Percentiles rank a stretch among this genome's conserved stretches.
phyloP scores from a whole-genome alignment of 2,888 invertebrate genomes.

The Chrysomela aeneicollis region DNA sequence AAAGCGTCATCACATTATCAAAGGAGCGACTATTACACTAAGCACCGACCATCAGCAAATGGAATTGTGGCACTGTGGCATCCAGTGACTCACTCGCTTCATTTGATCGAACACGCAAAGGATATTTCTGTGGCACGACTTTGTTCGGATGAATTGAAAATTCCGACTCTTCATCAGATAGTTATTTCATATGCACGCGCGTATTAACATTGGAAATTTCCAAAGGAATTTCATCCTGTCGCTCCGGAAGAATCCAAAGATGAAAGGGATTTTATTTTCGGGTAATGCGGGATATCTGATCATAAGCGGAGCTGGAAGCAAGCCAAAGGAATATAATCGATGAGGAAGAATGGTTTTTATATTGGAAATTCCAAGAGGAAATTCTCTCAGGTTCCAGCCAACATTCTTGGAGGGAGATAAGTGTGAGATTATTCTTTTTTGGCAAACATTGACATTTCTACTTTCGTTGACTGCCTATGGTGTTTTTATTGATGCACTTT shows the following conservation, averaged over 20 bases:
- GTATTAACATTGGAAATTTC: conserved; percentile 45
- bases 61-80: conserved; percentile 28
- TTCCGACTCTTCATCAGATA: conserved; percentile 45
- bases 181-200: conserved; percentile 49
- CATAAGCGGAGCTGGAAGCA: neutral
- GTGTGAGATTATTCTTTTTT: too few species aligned
- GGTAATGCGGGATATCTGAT: conserved; percentile 1
- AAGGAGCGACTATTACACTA: conserved; percentile 20
- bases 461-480: too few species aligned
- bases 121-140: conserved; percentile 37
- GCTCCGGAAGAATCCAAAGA: neutral
- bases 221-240: conserved; percentile 41
- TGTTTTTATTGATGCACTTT: too few species aligned
- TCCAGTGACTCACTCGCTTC: neutral
- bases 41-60: conserved; percentile 26
- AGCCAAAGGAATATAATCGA: neutral
- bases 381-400: neutral
- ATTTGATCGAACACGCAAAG: conserved; percentile 39
- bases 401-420: too few species aligned
- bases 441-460: too few species aligned
- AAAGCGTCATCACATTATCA: conserved; percentile 16
- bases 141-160: conserved; percentile 46
- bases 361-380: neutral
- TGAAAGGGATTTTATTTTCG: conserved; percentile 1
- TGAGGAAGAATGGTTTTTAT: neutral